Conservation (phyloP, 2,888 invertebrate species). For the Thalpophila matura region DNA sequence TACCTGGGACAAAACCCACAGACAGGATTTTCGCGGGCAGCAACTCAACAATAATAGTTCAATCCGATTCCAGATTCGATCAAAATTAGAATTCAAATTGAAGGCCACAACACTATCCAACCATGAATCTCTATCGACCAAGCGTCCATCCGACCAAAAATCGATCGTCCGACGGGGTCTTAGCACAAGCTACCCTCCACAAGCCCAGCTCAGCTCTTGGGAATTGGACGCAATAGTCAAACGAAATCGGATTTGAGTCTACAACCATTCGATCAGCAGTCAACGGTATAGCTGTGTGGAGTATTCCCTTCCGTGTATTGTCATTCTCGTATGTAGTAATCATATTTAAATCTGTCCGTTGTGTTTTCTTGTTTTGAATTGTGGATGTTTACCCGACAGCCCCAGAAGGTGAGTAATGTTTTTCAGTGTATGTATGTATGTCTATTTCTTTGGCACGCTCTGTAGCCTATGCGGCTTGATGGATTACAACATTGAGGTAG, state of each 20-base stretch:
- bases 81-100: too few species aligned
- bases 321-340: constrained; percentile 19
- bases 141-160: constrained; percentile 23
- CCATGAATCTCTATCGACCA: constrained; percentile 4
- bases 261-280: constrained; percentile 55
- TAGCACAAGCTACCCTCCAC: too few species aligned
- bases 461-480: too few species aligned
- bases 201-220: constrained; percentile 49
- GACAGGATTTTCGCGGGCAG: too few species aligned
- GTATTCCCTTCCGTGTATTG: constrained; percentile 34
- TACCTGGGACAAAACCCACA: too few species aligned
- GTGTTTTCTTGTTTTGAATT: constrained; percentile 11
- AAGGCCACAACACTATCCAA: background rate
- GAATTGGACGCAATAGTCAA: constrained; percentile 56
- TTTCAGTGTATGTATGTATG: too few species aligned
- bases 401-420: too few species aligned
- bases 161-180: constrained; percentile 28
- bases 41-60: too few species aligned
- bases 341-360: constrained; percentile 18
- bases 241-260: constrained; percentile 56
- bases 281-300: constrained; percentile 19
- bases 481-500: too few species aligned
- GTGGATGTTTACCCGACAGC: too few species aligned
- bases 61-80: too few species aligned
- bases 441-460: too few species aligned